Conservation (phyloP, 2,113 vertebrate species). For the Ictidomys tridecemlineatus region DNA sequence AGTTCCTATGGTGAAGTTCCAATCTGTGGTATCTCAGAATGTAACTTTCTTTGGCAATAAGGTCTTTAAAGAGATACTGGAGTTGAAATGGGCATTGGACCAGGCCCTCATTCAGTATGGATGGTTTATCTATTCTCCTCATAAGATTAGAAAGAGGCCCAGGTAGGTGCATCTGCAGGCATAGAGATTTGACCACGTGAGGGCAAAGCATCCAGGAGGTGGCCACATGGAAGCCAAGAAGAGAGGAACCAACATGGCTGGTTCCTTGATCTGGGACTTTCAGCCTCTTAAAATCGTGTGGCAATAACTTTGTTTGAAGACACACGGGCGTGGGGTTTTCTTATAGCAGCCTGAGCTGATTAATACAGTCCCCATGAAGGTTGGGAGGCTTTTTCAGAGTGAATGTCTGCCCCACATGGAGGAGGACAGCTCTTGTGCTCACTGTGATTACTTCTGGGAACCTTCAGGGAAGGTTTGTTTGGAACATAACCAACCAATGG, state of each 20-base stretch:
- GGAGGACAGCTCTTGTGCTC: neutral
- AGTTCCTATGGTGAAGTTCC: neutral
- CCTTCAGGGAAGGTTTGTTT: neutral
- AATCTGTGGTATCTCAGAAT: neutral
- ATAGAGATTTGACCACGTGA: neutral
- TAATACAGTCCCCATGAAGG: neutral
- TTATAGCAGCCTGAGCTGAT: neutral
- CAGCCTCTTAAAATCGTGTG: neutral
- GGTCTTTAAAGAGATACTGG: neutral
- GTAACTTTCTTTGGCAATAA: neutral
- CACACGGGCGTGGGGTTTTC: neutral
- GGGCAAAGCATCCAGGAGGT: neutral
- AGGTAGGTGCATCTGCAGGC: accelerated
- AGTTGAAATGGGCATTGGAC: neutral
- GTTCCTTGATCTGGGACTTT: neutral
- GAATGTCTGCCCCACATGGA: neutral
- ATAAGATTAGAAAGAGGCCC: neutral
- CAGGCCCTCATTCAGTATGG: neutral
- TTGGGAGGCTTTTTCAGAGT: neutral
- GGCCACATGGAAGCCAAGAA: neutral
- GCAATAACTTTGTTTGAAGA: neutral
- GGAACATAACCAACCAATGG: neutral
- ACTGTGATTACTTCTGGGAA: neutral
- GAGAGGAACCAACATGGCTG: neutral
- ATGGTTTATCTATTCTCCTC: neutral